Evolutionary conservation across 2,888 invertebrate genomes (phyloP).

Genomic region (Conops quadrifasciatus): DNA sequence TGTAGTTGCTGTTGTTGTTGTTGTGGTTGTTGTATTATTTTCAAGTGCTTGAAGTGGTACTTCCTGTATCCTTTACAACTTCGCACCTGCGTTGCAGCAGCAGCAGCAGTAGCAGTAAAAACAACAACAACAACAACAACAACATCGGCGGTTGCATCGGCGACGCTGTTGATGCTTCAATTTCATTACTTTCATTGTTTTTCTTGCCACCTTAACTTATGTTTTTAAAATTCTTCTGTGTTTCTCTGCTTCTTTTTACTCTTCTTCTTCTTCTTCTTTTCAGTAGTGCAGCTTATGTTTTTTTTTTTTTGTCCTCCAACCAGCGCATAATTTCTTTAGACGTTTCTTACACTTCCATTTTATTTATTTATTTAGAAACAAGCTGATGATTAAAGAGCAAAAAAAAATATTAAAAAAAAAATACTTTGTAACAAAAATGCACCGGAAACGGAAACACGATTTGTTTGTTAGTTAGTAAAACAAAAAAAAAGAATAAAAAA

Average conservation of each 20-base stretch:
- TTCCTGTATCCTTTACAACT: constrained; percentile 10
- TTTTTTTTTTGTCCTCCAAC: not conserved
- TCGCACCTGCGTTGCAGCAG: not conserved
- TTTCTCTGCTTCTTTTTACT: constrained; percentile 5
- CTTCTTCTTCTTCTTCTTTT: not conserved
- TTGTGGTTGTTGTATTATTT: not conserved
- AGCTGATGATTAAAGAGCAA: not conserved
- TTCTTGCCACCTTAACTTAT: no score
- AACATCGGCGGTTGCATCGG: not conserved
- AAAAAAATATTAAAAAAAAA: not conserved
- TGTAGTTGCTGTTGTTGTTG: not conserved
- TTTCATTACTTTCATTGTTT: no score
- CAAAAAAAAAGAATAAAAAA: not conserved
- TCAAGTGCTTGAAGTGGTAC: not conserved
- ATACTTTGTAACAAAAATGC: not conserved
- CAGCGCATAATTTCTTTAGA: not conserved
- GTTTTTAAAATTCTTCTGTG: no score
- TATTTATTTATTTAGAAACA: constrained; percentile 14
- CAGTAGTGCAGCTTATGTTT: no score
- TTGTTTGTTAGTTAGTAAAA: constrained; percentile 1
- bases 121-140: constrained; percentile 12
- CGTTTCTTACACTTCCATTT: no score
- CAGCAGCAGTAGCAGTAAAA: no score
- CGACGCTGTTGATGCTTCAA: no score
- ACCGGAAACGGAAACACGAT: constrained; percentile 21